Evolutionary conservation across 2,797 vertebrate genomes (phyloP), one percentile per base, ranked within the genome.

Genomic region (Todus mexicanus): DNA sequence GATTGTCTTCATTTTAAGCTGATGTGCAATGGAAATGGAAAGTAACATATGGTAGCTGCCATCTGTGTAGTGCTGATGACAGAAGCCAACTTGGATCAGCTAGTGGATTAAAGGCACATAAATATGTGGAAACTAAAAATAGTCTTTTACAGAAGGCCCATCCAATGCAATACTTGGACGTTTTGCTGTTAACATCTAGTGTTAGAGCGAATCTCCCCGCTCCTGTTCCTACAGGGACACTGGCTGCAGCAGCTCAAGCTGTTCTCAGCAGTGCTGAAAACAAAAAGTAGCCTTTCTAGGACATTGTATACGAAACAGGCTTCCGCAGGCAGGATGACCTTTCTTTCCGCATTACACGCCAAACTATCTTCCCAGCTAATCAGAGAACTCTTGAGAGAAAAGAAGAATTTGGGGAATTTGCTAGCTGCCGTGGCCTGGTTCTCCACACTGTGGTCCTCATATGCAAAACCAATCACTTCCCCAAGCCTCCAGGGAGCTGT

Each of bases 351-450:
- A 27, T 96, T 95, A 71, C 95, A 69, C 5, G 47, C 94, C 84
- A 91, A 87, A 91, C 96, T 95, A 96, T 96, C 97, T 97, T 97
- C 96, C 96, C 96, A 92, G 73, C 60, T 94, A 97, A 97, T 97
- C 97, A 97, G 92, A 71, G 91, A 96, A 95, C 95, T 97, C 96
- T 96, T 94, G 84, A 91, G 82, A 89, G 92, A 91, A 86, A 95
- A 95, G 83, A 96, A 96, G 96, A 97, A 97, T 97, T 92, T 75
- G 73, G 85, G 93, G 95, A 97, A 96, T 98, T 96, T 86, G 93
- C 92, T 92, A 60, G 93, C 82, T 96, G 78, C 18, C 1, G 73
- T 92, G 93, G 92, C 59, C 65, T 87, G 80, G 57, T 82, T 95
- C 87, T 92, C 68, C n/a, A 15, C 35, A 12, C 80, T 83, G 57